Evolutionary conservation across 2,113 vertebrate genomes (phyloP), one percentile per base, ranked within the genome.

Genomic region (Gallinago paraguaiae): DNA sequence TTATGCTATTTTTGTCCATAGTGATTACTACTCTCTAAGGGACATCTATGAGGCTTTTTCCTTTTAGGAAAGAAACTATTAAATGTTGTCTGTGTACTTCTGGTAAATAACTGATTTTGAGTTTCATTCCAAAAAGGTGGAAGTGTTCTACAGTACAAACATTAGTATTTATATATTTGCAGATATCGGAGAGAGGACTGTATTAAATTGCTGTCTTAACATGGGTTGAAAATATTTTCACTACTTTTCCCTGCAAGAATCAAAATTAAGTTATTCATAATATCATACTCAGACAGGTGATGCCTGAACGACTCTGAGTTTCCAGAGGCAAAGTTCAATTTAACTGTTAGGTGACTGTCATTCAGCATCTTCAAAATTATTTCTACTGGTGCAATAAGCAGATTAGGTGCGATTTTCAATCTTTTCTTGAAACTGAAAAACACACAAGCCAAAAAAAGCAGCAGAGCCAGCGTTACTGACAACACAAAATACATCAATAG

Each of bases 311-410:
- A 90, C 84, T 90, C 28, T 83, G 24, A 86, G 90, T 43, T 53
- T 95, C 37, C 92, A 79, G 56, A 77, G 61, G 20, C 48, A 96
- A 95, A 92, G 95, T 50, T 86, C 75, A 92, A 80, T 90, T 80
- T 72, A 94, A 95, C 88, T 97, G 65, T 88, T 94, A 94, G 80
- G 53, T 72, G 95, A 78, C 69, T 96, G 68, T 70, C 86, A 97
- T 87, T 95, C 87, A 90, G 46, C 64, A 82, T 79, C 59, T 90
- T 95, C 68, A 92, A 92, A 97, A 95, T 94, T 85, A 50, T 81
- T 96, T 86, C 88, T 96, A 92, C 17, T 87, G 53, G 31, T 37
- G 95, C 37, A 92, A 37, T 93, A 94, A 75, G 87, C 31, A 95
- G 75, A 93, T 43, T n/a, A 84, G 57, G 74, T 90, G 59, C 67